Conservation (phyloP, 2,797 vertebrate genomes). For the Emydoidea blandingii region DNA sequence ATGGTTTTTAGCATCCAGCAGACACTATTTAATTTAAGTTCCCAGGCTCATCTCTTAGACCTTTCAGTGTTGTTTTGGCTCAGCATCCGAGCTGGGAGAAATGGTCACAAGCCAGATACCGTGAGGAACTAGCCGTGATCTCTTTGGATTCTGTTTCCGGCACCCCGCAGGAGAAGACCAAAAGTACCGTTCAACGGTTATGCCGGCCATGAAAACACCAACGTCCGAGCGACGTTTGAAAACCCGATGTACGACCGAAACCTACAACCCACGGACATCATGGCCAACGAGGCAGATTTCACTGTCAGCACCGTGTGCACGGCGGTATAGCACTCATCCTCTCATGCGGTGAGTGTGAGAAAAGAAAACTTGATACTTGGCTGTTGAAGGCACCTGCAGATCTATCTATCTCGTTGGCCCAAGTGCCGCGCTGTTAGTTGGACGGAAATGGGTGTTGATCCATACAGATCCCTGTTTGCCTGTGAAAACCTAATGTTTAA, state of each 20-base stretch:
- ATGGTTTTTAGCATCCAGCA: neutral
- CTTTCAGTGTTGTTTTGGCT: neutral
- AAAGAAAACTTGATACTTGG: neutral
- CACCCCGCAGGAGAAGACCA: conserved; percentile 90
- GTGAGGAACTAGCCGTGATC: rapidly evolving
- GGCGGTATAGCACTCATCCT: conserved; percentile 92
- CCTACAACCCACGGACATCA: conserved; percentile 96
- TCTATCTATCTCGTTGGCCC: neutral
- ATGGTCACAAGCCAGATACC: neutral
- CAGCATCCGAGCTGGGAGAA: neutral
- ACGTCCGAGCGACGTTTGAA: conserved; percentile 95
- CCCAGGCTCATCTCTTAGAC: too few relatives aligned
- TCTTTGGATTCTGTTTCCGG: neutral
- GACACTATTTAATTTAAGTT: neutral
- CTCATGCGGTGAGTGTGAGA: conserved; percentile 67
- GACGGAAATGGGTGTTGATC: rapidly evolving
- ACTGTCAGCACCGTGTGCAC: conserved; percentile 99
- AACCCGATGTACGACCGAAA: conserved; percentile 99
- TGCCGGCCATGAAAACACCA: conserved; percentile 96
- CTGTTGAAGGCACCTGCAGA: neutral
- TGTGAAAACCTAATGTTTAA: neutral
- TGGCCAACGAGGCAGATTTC: conserved; percentile 95
- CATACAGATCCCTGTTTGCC: rapidly evolving
- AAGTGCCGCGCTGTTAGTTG: neutral
- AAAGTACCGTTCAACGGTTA: conserved; percentile 98